Percentiles rank a stretch among this genome's conserved stretches.
These are phyloP conservation scores for Chelmon rostratus DNA, from an alignment of 2,797 vertebrate genomes.

Conservation along the genomic window DNA sequence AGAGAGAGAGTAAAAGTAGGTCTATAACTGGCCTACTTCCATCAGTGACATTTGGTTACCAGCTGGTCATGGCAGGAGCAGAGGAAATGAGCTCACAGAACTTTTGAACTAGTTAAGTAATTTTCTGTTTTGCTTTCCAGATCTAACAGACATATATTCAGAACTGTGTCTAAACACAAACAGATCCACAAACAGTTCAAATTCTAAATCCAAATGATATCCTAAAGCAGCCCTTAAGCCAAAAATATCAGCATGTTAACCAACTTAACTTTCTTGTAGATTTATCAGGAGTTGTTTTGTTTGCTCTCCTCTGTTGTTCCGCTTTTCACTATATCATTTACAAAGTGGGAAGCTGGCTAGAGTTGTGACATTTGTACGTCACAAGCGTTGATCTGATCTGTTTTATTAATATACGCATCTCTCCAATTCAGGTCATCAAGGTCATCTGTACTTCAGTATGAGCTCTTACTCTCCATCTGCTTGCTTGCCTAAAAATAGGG, in stretches of 20 bases:
- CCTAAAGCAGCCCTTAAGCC: background rate
- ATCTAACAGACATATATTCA: background rate
- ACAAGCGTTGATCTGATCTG: background rate
- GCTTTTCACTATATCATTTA: background rate
- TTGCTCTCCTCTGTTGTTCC: constrained; percentile 9
- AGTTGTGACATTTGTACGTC: background rate
- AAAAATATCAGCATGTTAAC: too few species aligned
- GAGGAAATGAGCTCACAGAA: background rate
- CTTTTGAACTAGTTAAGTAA: background rate
- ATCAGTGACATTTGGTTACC: constrained; percentile 3
- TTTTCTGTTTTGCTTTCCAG: background rate
- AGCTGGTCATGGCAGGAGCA: background rate
- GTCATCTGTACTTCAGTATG: background rate
- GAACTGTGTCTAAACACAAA: background rate
- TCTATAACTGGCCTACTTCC: background rate
- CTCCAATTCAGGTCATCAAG: too few species aligned
- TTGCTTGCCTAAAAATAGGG: background rate
- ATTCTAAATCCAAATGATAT: background rate
- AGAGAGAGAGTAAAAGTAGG: background rate
- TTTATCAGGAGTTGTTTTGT: background rate
- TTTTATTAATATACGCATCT: background rate
- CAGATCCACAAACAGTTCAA: background rate
- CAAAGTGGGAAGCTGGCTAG: background rate
- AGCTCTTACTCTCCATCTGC: background rate
- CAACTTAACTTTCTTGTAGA: background rate